Evolutionary conservation across 2,888 invertebrate genomes (phyloP).

Genomic region (Timandra comae): DNA sequence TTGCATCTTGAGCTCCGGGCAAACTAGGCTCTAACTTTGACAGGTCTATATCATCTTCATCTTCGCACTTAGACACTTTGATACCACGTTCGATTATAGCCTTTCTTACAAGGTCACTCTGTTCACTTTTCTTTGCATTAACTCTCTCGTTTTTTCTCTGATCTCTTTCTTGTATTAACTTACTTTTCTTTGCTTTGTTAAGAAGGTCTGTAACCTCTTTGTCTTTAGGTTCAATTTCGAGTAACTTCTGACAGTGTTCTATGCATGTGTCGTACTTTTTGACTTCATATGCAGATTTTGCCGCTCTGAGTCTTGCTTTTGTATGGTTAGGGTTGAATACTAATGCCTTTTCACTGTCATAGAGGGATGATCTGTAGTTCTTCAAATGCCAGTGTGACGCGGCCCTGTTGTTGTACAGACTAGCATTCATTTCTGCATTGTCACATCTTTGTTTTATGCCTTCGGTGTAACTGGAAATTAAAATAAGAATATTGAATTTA

Average conservation of each 20-base stretch:
- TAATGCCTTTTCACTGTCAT: constrained; percentile 88
- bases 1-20: constrained; percentile 79
- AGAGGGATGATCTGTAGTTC: constrained; percentile 86
- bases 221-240: constrained; percentile 75
- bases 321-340: constrained; percentile 84
- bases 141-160: constrained; percentile 67
- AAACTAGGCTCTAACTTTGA: constrained; percentile 79
- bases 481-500: no score
- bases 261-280: constrained; percentile 83
- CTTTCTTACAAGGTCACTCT: constrained; percentile 52
- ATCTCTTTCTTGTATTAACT: constrained; percentile 70
- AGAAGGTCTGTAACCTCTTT: constrained; percentile 56
- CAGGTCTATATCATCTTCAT: constrained; percentile 62
- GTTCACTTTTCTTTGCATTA: constrained; percentile 57
- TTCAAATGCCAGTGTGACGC: constrained; percentile 91
- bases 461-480: constrained; percentile 86
- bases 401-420: constrained; percentile 93
- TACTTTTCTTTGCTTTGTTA: constrained; percentile 64
- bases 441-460: constrained; percentile 89
- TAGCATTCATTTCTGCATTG: constrained; percentile 82
- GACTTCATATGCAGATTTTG: constrained; percentile 82
- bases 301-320: constrained; percentile 86
- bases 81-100: constrained; percentile 66
- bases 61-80: constrained; percentile 72
- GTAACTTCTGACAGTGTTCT: constrained; percentile 82